These are phyloP conservation scores for Tenthredo livida DNA, from an alignment of 2,888 invertebrate species.

Conservation along the genomic window DNA sequence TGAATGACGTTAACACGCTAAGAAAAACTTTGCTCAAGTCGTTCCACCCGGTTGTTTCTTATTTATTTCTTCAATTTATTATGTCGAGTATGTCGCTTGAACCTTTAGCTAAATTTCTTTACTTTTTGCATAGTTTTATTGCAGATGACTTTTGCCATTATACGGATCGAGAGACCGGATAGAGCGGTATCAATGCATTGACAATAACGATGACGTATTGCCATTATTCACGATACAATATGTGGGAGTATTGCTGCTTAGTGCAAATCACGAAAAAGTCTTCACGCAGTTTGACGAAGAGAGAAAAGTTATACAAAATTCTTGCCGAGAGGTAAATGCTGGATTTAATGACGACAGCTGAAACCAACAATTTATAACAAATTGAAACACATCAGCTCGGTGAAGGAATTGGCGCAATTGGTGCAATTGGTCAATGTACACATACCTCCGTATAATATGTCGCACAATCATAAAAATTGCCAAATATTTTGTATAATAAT, in stretches of 20 bases:
- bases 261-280: too few species aligned
- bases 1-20: background rate
- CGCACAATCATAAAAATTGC: background rate
- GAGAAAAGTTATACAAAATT: background rate
- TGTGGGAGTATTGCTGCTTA: too few species aligned
- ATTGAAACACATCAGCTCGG: background rate
- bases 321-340: background rate
- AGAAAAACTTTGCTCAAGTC: background rate
- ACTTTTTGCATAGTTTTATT: background rate
- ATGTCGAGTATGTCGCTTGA: background rate
- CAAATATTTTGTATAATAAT: background rate
- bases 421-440: background rate
- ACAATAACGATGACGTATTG: too few species aligned
- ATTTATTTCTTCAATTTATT: background rate
- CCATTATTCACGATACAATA: too few species aligned
- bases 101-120: background rate
- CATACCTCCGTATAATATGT: background rate
- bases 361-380: background rate
- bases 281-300: too few species aligned
- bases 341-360: background rate
- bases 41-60: background rate
- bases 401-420: conserved; percentile 8
- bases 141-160: background rate
- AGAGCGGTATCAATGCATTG: background rate
- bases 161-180: background rate